These are phyloP conservation scores for Diplodus puntazzo DNA, from an alignment of 2,797 vertebrate species.

Conservation along the genomic window DNA sequence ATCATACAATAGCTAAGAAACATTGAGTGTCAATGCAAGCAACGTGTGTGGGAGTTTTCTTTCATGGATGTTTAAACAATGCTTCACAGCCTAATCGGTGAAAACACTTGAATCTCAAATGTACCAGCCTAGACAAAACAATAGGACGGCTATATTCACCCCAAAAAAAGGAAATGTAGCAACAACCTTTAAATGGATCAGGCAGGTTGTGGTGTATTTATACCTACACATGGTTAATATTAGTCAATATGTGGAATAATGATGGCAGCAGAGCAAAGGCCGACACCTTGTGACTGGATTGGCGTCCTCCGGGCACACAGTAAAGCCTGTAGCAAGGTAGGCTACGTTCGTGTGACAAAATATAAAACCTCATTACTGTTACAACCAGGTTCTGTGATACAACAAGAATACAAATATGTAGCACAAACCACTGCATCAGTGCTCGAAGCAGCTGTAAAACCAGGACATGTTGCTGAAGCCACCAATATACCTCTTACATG, in stretches of 20 bases:
- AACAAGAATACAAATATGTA: not conserved
- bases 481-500: not conserved
- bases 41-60: slow-evolving; percentile 38
- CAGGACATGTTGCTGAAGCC: not conserved
- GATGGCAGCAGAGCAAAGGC: slow-evolving; percentile 6
- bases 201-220: not conserved
- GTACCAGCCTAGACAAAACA: slow-evolving; percentile 6
- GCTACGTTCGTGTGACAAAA: slow-evolving; percentile 1
- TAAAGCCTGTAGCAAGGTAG: not conserved
- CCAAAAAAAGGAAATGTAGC: not conserved
- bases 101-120: slow-evolving; percentile 20
- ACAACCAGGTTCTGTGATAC: not conserved
- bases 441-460: not conserved
- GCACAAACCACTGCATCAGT: not conserved
- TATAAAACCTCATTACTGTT: not conserved
- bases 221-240: not conserved
- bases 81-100: slow-evolving; percentile 5
- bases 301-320: not conserved
- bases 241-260: not conserved
- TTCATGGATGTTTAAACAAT: slow-evolving; percentile 23
- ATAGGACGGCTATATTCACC: not conserved
- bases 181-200: not conserved
- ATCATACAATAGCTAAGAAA: slow-evolving; percentile 23
- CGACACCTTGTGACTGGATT: not conserved
- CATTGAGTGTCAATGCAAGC: slow-evolving; percentile 12